phyloP scores from a whole-genome alignment of 2,888 invertebrate species.

The Polia nebulosa region DNA sequence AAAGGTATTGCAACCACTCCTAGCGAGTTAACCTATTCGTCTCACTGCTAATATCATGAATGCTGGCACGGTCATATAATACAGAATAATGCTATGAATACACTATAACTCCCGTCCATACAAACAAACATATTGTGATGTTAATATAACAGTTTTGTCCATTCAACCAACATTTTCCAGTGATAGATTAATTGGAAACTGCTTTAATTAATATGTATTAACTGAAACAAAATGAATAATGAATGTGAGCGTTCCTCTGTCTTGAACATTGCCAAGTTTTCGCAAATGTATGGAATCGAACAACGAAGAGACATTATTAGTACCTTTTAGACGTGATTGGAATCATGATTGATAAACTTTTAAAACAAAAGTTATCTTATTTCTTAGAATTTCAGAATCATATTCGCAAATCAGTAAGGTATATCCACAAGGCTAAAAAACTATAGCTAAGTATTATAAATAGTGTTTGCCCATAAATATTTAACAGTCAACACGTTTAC shows the following conservation, averaged over 20 bases:
- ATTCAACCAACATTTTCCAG: conserved; percentile 47
- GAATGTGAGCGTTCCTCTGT: conserved; percentile 25
- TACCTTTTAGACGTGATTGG: conserved; percentile 42
- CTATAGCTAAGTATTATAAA: conserved; percentile 6
- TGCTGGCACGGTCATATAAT: conserved; percentile 35
- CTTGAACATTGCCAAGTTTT: conserved; percentile 45
- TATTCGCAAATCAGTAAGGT: neutral
- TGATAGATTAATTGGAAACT: conserved; percentile 53
- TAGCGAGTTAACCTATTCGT: conserved; percentile 19
- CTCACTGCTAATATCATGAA: conserved; percentile 27
- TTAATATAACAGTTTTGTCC: conserved; percentile 44
- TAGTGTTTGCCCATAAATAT: conserved; percentile 44
- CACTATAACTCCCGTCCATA: conserved; percentile 24
- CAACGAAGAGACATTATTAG: conserved; percentile 24
- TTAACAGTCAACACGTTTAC: conserved; percentile 56
- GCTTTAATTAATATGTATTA: conserved; percentile 50
- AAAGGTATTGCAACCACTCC: conserved; percentile 9
- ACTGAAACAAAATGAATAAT: conserved; percentile 49
- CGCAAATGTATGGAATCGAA: conserved; percentile 15
- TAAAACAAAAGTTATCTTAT: conserved; percentile 5
- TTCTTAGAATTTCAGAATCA: conserved; percentile 14
- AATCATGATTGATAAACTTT: conserved; percentile 25
- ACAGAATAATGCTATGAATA: conserved; percentile 39
- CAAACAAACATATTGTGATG: conserved; percentile 50
- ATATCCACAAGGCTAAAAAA: conserved; percentile 19